Evolutionary conservation across 2,113 vertebrate genomes (phyloP).

Genomic region (Alligator mississippiensis): DNA sequence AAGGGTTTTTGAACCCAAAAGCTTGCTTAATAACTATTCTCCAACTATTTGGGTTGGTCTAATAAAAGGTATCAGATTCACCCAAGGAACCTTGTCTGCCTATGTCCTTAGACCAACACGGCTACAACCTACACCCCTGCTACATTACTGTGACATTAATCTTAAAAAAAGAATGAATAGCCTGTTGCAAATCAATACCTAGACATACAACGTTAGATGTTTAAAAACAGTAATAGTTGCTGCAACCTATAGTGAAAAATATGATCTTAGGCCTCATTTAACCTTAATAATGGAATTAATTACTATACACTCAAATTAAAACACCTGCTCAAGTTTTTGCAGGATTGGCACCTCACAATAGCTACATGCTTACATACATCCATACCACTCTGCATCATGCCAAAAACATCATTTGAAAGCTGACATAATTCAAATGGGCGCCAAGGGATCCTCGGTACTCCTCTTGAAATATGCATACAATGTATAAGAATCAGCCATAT

Average conservation of each 20-base stretch:
- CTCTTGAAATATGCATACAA: neutral
- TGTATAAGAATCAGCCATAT: neutral
- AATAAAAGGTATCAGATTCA: no score
- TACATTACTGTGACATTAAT: neutral
- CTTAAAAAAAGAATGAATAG: no score
- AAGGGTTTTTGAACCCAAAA: no score
- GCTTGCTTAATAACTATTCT: no score
- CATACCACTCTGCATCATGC: neutral
- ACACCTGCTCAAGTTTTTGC: neutral
- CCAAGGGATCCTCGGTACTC: neutral
- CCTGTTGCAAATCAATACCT: neutral
- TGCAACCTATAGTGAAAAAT: neutral
- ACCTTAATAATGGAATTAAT: neutral
- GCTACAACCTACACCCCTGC: no score
- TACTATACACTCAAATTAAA: neutral
- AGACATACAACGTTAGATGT: neutral
- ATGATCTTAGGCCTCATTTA: neutral
- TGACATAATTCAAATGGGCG: neutral
- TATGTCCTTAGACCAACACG: no score
- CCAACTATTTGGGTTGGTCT: no score
- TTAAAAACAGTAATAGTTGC: neutral
- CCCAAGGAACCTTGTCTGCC: no score
- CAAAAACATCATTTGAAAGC: neutral
- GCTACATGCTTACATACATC: neutral
- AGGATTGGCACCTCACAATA: neutral